Conservation (phyloP, 2,113 vertebrate genomes). For the Dissostichus mawsoni region DNA sequence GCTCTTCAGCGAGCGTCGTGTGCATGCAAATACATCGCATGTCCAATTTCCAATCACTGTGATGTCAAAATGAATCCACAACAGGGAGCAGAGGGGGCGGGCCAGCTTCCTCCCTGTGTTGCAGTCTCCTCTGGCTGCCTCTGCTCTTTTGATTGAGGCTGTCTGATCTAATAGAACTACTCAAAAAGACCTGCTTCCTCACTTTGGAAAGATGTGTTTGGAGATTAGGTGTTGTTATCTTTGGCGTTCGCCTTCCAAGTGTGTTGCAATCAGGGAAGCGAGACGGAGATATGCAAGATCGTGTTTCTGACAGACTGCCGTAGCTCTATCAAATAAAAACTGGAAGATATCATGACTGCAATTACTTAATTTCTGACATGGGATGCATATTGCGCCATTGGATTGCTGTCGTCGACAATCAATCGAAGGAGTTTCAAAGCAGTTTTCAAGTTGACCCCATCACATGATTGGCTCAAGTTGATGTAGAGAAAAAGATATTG, state of each 20-base stretch:
- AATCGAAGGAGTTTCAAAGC: conserved; percentile 38
- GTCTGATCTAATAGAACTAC: conserved; percentile 74
- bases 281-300: conserved; percentile 32
- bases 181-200: conserved; percentile 59
- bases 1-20: conserved; percentile 27
- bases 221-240: conserved; percentile 77
- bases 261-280: conserved; percentile 64
- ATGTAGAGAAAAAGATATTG: conserved; percentile 22
- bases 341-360: conserved; percentile 18
- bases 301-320: conserved; percentile 50
- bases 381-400: conserved; percentile 16
- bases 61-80: conserved; percentile 67
- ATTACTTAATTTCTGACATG: conserved; percentile 37
- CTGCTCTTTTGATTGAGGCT: conserved; percentile 69
- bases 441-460: conserved; percentile 7
- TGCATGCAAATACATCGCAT: conserved; percentile 52
- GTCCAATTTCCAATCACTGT: conserved; percentile 70
- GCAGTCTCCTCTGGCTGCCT: conserved; percentile 57
- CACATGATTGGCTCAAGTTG: conserved; percentile 20
- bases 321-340: conserved; percentile 36
- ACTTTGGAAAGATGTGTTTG: conserved; percentile 67
- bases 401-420: conserved; percentile 37
- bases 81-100: conserved; percentile 32
- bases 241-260: conserved; percentile 58
- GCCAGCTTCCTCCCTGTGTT: conserved; percentile 47